Percentiles rank a stretch among this genome's conserved stretches.
These are phyloP conservation scores for Lutjanus campechanus DNA, from an alignment of 2,797 vertebrate species.

Conservation along the genomic window DNA sequence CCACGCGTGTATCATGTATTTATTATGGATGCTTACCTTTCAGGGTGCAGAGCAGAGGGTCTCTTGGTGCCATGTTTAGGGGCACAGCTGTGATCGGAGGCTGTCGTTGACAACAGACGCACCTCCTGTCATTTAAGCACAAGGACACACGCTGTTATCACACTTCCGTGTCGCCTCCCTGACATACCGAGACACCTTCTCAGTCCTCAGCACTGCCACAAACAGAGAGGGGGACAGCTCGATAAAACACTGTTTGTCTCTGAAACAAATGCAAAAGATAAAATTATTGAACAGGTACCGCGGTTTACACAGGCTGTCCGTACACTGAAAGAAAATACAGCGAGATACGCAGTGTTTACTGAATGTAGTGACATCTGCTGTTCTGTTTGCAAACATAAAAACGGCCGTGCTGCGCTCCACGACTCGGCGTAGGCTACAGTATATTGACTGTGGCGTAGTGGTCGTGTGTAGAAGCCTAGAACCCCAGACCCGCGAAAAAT, in stretches of 20 bases:
- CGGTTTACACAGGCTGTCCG: rapidly evolving
- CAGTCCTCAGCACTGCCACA: neutral
- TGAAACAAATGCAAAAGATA: neutral
- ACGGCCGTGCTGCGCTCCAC: slow-evolving; percentile 4
- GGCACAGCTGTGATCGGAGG: neutral
- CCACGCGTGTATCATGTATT: neutral
- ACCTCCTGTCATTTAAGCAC: slow-evolving; percentile 27
- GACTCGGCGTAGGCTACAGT: neutral
- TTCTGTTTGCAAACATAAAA: neutral
- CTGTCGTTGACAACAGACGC: slow-evolving; percentile 11
- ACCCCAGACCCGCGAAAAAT: too few species aligned
- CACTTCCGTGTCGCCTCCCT: slow-evolving; percentile 58
- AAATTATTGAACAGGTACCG: rapidly evolving
- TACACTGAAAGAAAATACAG: neutral
- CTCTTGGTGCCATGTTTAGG: slow-evolving; percentile 84
- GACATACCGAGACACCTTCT: slow-evolving; percentile 57
- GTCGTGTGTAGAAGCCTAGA: too few species aligned
- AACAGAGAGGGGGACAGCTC: neutral
- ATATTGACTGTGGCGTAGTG: too few species aligned
- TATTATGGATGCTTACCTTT: slow-evolving; percentile 79
- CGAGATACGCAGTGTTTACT: neutral
- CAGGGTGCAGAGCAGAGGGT: slow-evolving; percentile 87
- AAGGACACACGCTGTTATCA: neutral
- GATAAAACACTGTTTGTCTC: neutral
- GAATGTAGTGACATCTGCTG: slow-evolving; percentile 47